Base-by-base conservation (phyloP, 2,113 vertebrate genomes). In the Pelecanoides urinatrix region DNA sequence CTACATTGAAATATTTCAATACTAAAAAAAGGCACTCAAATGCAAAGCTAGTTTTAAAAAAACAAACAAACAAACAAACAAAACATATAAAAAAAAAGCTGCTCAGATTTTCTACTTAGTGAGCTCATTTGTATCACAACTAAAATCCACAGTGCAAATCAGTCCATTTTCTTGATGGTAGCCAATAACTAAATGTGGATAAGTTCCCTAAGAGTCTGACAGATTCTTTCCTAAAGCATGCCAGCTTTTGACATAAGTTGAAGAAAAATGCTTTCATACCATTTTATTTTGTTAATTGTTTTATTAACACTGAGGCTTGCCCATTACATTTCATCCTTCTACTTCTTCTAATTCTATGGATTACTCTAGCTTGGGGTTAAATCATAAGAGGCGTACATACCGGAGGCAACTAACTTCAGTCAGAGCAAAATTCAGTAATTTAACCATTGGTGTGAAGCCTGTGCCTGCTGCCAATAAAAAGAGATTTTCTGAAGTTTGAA, bases 391-490 rank as follows among this genome's bases (percentile, higher is more conserved):
- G 16, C 0, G 0, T 50, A 98, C 96, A 80, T 96, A 99, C 99
- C 98, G 98, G 97, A 99, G 97, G 67, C 52, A 97, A 49, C 88
- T 85, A 23, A 97, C 62, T 75, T 98, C 96, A 92, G 98, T 97
- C 32, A 99, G 97, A 78, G 98, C 97, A 42, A 97, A 95, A 73
- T 70, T 96, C 80, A 99, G 95, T 52, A 99, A 96, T 25, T 99
- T 99, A 94, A 99, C 98, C 99, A 99, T 99, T 71, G 99, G 99
- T 27, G 99, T 99, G 96, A 99, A 98, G 68, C 99, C 99, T 45
- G 99, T 99, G 73, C 99, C 99, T 44, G 99, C 99, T 84, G 99
- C 99, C 96, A 99, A 70, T 44, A 99, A 96, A 98, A 98, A 98
- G 45, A 99, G 98, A 86, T 99, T 97, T 95, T 99, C 99, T 95